These are phyloP conservation scores for Lycophotia porphyrea DNA, from an alignment of 2,888 invertebrate genomes.

Conservation along the genomic window DNA sequence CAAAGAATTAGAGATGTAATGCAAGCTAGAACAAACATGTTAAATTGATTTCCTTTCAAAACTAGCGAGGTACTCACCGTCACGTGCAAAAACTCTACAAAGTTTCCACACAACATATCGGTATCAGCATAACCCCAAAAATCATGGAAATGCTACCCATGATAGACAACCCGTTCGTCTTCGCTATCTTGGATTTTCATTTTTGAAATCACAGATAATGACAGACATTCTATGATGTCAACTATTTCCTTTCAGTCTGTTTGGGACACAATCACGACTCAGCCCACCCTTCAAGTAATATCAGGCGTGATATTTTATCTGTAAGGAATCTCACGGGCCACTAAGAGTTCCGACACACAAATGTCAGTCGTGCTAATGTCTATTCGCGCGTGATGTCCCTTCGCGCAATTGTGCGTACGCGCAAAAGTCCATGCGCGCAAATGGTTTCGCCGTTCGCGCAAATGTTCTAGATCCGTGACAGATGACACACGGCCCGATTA, in stretches of 20 bases:
- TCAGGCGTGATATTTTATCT: neutral
- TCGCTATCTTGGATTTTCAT: too few species aligned
- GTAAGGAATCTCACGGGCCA: neutral
- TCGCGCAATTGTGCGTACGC: neutral
- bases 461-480: neutral
- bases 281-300: neutral
- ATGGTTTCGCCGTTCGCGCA: neutral
- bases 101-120: neutral
- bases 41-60: conserved; percentile 1
- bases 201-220: too few species aligned
- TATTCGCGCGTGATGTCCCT: neutral
- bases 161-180: too few species aligned
- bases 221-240: too few species aligned
- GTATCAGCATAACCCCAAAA: too few species aligned
- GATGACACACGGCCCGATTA: neutral
- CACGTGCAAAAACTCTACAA: neutral
- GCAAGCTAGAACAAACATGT: neutral
- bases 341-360: neutral
- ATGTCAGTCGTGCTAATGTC: neutral
- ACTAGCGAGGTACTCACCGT: too few species aligned
- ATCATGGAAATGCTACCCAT: too few species aligned
- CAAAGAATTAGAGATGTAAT: neutral
- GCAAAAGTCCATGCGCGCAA: neutral
- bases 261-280: neutral
- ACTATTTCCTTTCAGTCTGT: too few species aligned